Percentiles rank a stretch among this genome's conserved stretches.
These are phyloP conservation scores for Aplysia californica DNA, from an alignment of 1,140 invertebrate genomes.

Conservation along the genomic window DNA sequence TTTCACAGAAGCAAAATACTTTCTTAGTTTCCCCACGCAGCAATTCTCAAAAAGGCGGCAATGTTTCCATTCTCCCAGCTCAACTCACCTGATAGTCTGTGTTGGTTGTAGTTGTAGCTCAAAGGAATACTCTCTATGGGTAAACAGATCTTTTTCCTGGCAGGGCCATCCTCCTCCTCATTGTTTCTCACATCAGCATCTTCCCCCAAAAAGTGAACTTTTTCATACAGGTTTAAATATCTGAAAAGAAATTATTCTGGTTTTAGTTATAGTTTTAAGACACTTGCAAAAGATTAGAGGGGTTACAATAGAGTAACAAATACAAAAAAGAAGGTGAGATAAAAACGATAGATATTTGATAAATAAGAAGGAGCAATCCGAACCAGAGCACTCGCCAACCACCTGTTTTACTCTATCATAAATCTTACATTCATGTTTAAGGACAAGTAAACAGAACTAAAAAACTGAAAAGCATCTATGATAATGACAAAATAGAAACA, in stretches of 20 bases:
- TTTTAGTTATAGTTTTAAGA: background rate
- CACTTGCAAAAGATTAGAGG: background rate
- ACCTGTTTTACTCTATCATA: background rate
- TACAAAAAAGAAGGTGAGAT: background rate
- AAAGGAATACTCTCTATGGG: conserved; percentile 74
- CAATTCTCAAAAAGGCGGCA: no score
- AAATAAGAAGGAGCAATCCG: background rate
- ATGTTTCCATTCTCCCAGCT: no score
- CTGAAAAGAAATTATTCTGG: conserved; percentile 66
- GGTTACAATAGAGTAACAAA: background rate
- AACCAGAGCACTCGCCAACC: background rate
- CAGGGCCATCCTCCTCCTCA: conserved; percentile 79
- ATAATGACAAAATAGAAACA: no score
- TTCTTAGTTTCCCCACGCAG: no score
- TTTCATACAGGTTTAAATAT: conserved; percentile 86
- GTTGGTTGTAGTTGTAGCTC: conserved; percentile 85
- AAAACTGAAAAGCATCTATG: no score
- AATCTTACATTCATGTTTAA: no score
- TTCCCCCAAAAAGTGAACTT: conserved; percentile 85
- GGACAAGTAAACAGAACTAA: no score
- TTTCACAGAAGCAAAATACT: no score
- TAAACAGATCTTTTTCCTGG: conserved; percentile 51
- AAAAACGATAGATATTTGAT: background rate
- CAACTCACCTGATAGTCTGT: conserved; percentile 81
- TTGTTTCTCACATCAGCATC: conserved; percentile 72